Evolutionary conservation across 2,113 vertebrate species (phyloP), one percentile per base, ranked within the genome.

Genomic region (Hymenochirus boettgeri): DNA sequence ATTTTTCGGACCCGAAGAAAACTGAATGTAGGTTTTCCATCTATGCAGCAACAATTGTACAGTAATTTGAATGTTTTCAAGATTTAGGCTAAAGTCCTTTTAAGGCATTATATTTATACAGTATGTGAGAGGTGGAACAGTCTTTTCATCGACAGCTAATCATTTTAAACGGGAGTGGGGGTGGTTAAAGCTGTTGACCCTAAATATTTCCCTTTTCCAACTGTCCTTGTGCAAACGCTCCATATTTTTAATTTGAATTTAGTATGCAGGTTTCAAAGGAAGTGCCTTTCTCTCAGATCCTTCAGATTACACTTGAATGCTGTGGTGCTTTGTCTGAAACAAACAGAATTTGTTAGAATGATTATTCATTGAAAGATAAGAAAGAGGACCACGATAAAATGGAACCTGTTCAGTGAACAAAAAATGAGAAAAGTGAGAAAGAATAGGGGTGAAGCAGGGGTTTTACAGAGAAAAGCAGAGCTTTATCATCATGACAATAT

Each of bases 381-480:
- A n/a, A n/a, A 35, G 31, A 21, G n/a, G 27, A 18, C 12, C 29
- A 18, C 19, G 18, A n/a, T 21, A 31, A 33, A 12, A 33, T 22
- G 27, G 54, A n/a, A 57, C 31, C 54, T 57, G 54, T 57, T 57
- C 54, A 57, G 29, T 57, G 54, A 57, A 57, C 54, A 57, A 57
- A 57, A 57, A 57, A 57, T 57, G 54, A 57, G 31, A 57, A 55
- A n/a, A 55, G 15, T 2, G 26, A 31, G 52, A 31, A 57, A 56
- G 18, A 57, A 57, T 22, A 57, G 37, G 29, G 54, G 54, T 57
- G 54, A 35, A 35, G 12, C 29, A 57, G 18, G 31, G 54, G 19
- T 57, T n/a, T 57, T 57, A 57, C n/a, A 55, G 18, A 57, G n/a
- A 57, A 57, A 27, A 57, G 27, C 29, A 33, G 29, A 21, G 10